These are phyloP conservation scores for Oreochromis spilurus DNA, from an alignment of 2,113 vertebrate species.

Conservation along the genomic window DNA sequence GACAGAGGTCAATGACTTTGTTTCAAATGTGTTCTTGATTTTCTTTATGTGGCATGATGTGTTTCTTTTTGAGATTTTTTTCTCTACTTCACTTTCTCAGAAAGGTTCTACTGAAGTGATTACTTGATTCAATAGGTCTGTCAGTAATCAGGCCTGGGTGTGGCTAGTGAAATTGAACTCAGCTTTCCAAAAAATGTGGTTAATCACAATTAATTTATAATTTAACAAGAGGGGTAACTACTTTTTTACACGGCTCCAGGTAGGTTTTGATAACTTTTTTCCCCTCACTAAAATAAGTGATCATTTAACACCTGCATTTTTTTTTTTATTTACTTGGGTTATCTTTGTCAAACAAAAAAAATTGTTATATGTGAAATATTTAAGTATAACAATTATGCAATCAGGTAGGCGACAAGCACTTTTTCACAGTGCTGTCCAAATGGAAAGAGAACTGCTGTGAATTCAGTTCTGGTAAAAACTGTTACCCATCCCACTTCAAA, in stretches of 20 bases:
- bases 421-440: background rate
- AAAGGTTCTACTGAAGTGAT: background rate
- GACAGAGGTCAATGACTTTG: background rate
- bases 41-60: background rate
- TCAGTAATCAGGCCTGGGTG: background rate
- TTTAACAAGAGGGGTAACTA: background rate
- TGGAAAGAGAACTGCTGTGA: background rate
- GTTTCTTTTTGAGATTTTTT: background rate
- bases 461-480: background rate
- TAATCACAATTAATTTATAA: background rate
- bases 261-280: background rate
- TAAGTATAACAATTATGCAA: background rate
- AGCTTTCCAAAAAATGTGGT: background rate
- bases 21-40: background rate
- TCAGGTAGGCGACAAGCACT: background rate
- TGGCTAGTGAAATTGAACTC: background rate
- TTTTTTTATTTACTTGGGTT: background rate
- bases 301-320: background rate
- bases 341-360: background rate
- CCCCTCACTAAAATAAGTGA: background rate
- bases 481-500: background rate
- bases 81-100: background rate
- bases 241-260: background rate
- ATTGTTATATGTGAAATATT: background rate
- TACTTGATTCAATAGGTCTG: background rate